phyloP scores from a whole-genome alignment of 2,113 vertebrate species.

The Collichthys lucidus region DNA sequence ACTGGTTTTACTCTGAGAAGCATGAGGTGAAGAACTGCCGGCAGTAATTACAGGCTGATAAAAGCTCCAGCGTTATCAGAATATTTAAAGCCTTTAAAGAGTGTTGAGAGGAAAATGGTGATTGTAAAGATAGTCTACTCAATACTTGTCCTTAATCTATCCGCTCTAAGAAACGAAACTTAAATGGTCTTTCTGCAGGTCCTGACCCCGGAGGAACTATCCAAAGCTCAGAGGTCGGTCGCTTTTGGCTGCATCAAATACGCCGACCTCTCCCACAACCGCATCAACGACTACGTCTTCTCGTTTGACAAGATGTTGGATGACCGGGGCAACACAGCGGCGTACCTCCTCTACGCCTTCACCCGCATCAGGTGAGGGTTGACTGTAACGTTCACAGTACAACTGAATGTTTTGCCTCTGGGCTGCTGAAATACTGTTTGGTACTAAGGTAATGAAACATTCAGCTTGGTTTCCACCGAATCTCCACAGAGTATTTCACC shows the following conservation, averaged over 20 bases:
- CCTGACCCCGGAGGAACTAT: slow-evolving; percentile 89
- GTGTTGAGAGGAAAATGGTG: no score
- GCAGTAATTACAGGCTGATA: slow-evolving; percentile 40
- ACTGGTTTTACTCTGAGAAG: slow-evolving; percentile 16
- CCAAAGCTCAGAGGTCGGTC: slow-evolving; percentile 89
- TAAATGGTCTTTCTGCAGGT: slow-evolving; percentile 70
- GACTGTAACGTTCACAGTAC: not conserved
- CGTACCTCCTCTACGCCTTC: slow-evolving; percentile 95
- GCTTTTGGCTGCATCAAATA: slow-evolving; percentile 98
- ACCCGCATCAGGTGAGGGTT: slow-evolving; percentile 92
- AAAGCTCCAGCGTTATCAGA: slow-evolving; percentile 33
- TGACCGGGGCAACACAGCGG: slow-evolving; percentile 96
- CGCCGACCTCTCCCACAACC: slow-evolving; percentile 97
- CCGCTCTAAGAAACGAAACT: slow-evolving; percentile 1
- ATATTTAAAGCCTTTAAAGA: slow-evolving; percentile 23
- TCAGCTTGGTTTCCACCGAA: no score
- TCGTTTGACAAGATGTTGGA: slow-evolving; percentile 99
- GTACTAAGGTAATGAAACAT: not conserved
- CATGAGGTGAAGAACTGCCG: slow-evolving; percentile 23
- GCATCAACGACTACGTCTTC: slow-evolving; percentile 97
- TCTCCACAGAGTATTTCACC: no score
- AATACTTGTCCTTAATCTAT: not conserved
- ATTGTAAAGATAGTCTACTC: not conserved
- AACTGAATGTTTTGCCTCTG: not conserved
- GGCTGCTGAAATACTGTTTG: not conserved